Evolutionary conservation across 2,888 invertebrate genomes (phyloP), one percentile per base, ranked within the genome.

Genomic region (Girardia tigrina): DNA sequence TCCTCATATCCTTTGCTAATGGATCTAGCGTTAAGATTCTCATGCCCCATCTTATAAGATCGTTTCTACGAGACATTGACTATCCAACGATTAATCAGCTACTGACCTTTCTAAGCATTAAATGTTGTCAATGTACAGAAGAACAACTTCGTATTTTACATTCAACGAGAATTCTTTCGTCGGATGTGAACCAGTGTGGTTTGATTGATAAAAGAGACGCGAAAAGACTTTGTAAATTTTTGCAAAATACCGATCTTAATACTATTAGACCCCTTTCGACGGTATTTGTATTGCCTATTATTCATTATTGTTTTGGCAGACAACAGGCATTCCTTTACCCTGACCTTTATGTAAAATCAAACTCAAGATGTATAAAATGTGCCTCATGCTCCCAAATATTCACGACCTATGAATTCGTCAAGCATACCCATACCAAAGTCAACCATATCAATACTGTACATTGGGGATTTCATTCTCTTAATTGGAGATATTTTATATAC

Each of bases 151-250:
- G 92, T 84, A 91, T 91, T 84, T 88, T 95, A 79, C 74, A 74
- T 56, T 4, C 42, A 26, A 26, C 42, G 27, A 56, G 27, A n/a
- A 56, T 56, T 26, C 42, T 74, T 1, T 56, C 74, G 1, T 20
- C 23, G 4, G 74, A 74, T 26, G 74, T 93, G 73, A 91, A 91
- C 74, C 91, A 91, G 81, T 94, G 94, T 86, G 95, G 95, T 72
- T 88, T 97, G 78, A 94, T 97, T 83, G 95, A 94, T 74, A 93
- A 94, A 85, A 94, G 95, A 79, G 94, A 97, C 86, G 94, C 95
- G 75, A 94, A 97, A 86, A 88, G 95, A 79, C 88, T 97, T 79
- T 94, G 94, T 85, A 91, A 91, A 82, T 91, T 92, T 78, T 87
- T 97, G 80, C 87, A 94, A 81, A 27, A 71, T 23, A 26, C 28